Evolutionary conservation across 1,140 invertebrate genomes (phyloP).

Genomic region (Latrodectus geometricus): DNA sequence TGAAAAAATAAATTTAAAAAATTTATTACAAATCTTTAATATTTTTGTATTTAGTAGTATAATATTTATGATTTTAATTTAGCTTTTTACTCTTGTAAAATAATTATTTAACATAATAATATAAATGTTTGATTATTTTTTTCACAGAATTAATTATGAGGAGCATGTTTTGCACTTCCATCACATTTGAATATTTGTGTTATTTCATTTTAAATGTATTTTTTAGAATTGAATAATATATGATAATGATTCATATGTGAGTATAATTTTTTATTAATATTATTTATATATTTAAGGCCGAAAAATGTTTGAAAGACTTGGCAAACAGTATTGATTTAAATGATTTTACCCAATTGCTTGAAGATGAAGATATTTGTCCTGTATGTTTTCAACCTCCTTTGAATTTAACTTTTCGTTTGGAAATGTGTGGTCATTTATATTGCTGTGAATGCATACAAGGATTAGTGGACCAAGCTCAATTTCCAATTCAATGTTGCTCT

Average conservation of each 20-base stretch:
- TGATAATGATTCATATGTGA: background rate
- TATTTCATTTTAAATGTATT: background rate
- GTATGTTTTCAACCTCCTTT: slow-evolving; percentile 29
- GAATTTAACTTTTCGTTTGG: slow-evolving; percentile 36
- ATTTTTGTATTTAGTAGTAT: too few relatives aligned
- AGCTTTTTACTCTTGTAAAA: too few relatives aligned
- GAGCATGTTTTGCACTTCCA: too few relatives aligned
- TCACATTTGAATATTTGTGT: too few relatives aligned
- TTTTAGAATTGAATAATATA: background rate
- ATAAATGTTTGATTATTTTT: too few relatives aligned
- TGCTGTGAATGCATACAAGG: slow-evolving; percentile 44
- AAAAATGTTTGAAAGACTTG: slow-evolving; percentile 5
- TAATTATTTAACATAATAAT: too few relatives aligned
- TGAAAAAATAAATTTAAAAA: too few relatives aligned
- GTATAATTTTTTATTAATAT: background rate
- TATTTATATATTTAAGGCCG: slow-evolving; percentile 29
- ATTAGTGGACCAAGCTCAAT: slow-evolving; percentile 34
- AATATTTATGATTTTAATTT: too few relatives aligned
- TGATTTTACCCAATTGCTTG: background rate
- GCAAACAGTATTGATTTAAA: background rate
- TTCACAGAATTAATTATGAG: too few relatives aligned
- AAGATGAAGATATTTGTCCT: slow-evolving; percentile 30
- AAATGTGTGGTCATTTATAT: slow-evolving; percentile 54
- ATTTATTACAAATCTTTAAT: too few relatives aligned
- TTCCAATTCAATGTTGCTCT: slow-evolving; percentile 45